Base-by-base conservation (phyloP, 2,888 invertebrate species). In the Stenichneumon culpator region DNA sequence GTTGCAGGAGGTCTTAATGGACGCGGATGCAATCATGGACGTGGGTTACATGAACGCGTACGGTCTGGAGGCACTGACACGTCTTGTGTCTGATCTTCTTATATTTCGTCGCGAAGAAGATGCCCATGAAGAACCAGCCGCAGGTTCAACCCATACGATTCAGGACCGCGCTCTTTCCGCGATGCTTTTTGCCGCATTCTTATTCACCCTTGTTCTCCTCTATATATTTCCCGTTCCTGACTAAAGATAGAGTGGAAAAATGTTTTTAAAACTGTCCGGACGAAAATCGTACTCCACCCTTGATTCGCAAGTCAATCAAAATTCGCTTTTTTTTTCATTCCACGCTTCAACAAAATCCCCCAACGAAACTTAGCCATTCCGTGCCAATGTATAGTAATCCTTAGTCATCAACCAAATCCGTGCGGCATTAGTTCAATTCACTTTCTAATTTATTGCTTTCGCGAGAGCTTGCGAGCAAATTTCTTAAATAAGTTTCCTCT, bases 201-300 rank as follows among this genome's bases (percentile, higher is more conserved):
- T 95, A 88, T 91, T 93, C 83, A 94, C 94, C 86, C 89, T 95
- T 89, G 93, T 93, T 89, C 90, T 95, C 88, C 94, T 95, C 87
- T 93, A 94, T 88, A 88, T 93, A 73, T 95, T 94, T 91, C 95
- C 95, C 75, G 93, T 95, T 79, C 95, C 95, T 69, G 93, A 94
- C 87, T 95, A 93, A 92, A 88, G 39, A 65, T 25, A 63, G 74
- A 80, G 47, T 54, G 69, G 22, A 57, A 57, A 65, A 22, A 57
- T 25, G n/a, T 65, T 52, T 11, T 14, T 22, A 5, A 50, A 19
- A 22, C 11, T 32, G 47, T 14, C 22, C 36, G 32, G 22, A 50
- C 16, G 52, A 36, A 52, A 36, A 28, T 25, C 57, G 9, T 57
- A n/a, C 32, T 6, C 14, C 47, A 19, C 47, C 60, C 25, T 16